Conservation (phyloP, 1,140 invertebrate species). For the Triops cancriformis region DNA sequence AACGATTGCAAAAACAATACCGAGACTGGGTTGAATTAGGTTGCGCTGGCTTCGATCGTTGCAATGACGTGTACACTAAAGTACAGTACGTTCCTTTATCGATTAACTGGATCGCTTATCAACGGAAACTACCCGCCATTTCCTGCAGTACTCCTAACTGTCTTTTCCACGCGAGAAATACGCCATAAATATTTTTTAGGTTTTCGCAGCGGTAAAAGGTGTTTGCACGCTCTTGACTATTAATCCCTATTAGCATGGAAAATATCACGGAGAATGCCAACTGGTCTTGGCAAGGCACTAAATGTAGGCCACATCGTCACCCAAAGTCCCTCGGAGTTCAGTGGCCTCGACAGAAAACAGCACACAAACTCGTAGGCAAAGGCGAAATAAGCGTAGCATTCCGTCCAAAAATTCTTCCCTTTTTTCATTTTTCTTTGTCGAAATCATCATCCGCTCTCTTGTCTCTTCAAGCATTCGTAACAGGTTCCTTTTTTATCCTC, state of each 20-base stretch:
- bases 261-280: neutral
- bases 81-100: too few species aligned
- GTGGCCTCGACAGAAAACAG: neutral
- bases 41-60: neutral
- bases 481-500: too few species aligned
- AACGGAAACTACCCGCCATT: too few species aligned
- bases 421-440: too few species aligned
- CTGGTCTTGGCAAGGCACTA: neutral
- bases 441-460: too few species aligned
- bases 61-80: too few species aligned
- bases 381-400: neutral
- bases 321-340: neutral
- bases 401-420: neutral
- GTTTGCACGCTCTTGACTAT: neutral
- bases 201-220: neutral
- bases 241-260: neutral
- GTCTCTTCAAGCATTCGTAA: too few species aligned
- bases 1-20: neutral
- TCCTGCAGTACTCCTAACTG: too few species aligned
- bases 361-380: neutral
- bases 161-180: too few species aligned
- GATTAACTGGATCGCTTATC: too few species aligned
- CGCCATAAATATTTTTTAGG: too few species aligned
- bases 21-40: neutral
- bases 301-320: conserved; percentile 8